Evolutionary conservation across 2,797 vertebrate species (phyloP), one percentile per base, ranked within the genome.

Genomic region (Oophaga sylvatica): DNA sequence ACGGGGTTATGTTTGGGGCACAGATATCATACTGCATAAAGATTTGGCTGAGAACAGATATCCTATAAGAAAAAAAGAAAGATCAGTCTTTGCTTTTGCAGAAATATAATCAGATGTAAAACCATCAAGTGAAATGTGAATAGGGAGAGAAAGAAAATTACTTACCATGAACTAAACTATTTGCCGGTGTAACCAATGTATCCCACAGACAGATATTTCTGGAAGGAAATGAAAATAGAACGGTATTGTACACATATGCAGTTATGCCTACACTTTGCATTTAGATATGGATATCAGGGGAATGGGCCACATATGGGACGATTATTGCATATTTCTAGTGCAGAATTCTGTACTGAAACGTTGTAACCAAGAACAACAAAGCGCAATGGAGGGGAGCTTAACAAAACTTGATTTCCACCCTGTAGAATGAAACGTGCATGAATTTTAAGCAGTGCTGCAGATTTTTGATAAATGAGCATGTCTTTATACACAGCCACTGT

Each of bases 171-270:
- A 98, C 95, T 62, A 99, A 95, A 91, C 97, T 97, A 94, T 97
- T 97, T 31, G 94, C 85, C 57, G 97, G 96, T 87, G 96, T 94
- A 90, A 99, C 96, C 91, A 99, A 94, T 22, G 98, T 99, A 93
- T 99, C 98, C 98, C 98, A 99, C 83, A 99, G 91, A 93, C 97
- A 99, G 91, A 99, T 95, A 88, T 99, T 99, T 95, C 98, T 99
- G 93, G 71, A 90, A 89, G 84, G 13, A 22, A 1, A 57, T 8
- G 48, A n/a, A 45, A 75, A 20, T 0, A 45, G 48, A 45, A 73
- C 10, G 0, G 68, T 67, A 65, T 65, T 65, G 22, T 65, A 65
- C 10, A n/a, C 1, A 7, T 11, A 67, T 11, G 7, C 26, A 11
- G n/a, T 3, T 26, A 26, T 26, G 0, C 22, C 22, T 26, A 9